phyloP scores from a whole-genome alignment of 1,140 invertebrate genomes.

The Triops longicaudatus region DNA sequence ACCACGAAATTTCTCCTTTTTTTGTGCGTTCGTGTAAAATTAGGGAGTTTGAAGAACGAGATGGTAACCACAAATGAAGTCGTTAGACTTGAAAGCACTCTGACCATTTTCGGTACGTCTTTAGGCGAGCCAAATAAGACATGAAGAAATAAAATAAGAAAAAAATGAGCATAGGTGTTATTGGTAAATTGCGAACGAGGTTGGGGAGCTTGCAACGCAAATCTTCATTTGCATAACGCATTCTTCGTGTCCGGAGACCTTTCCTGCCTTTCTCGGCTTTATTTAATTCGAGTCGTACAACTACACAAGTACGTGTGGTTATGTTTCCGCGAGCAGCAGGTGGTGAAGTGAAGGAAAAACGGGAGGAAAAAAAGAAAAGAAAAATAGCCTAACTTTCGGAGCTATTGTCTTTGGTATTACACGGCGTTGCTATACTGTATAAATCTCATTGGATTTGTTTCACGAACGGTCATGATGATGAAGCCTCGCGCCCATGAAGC shows the following conservation, averaged over 20 bases:
- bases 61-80: slow-evolving; percentile 5
- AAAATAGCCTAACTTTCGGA: background rate
- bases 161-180: background rate
- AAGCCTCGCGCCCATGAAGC: background rate
- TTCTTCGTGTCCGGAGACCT: background rate
- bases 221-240: background rate
- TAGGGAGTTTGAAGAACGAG: background rate
- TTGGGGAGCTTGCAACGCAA: background rate
- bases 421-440: background rate
- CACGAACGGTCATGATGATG: background rate
- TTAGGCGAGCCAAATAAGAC: too few relatives aligned
- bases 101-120: background rate
- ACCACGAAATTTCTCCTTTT: background rate
- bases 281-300: background rate
- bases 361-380: background rate
- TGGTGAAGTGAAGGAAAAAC: background rate
- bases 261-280: background rate
- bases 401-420: background rate
- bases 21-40: background rate
- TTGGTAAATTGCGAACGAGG: background rate
- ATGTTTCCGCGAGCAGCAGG: background rate
- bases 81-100: background rate
- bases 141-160: background rate
- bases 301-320: background rate
- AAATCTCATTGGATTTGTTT: background rate